Percentiles rank a stretch among this genome's conserved stretches.
Conservation (phyloP, 2,797 vertebrate species). For the Sciurus vulgaris region DNA sequence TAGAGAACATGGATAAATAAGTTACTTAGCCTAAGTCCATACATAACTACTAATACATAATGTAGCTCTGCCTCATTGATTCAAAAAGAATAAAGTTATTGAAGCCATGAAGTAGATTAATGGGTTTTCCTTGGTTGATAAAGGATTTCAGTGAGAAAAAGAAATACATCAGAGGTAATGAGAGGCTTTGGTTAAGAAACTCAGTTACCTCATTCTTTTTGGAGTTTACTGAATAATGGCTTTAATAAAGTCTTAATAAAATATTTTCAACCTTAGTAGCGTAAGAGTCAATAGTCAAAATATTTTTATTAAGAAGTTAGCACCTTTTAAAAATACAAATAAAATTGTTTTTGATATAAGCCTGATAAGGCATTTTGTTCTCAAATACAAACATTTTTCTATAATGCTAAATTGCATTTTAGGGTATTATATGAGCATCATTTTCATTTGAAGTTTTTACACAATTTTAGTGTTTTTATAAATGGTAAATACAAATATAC, state of each 20-base stretch:
- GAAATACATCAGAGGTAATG: slow-evolving; percentile 70
- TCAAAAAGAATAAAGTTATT: slow-evolving; percentile 79
- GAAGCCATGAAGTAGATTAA: slow-evolving; percentile 82
- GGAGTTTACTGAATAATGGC: slow-evolving; percentile 67
- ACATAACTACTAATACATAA: slow-evolving; percentile 35
- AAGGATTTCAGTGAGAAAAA: slow-evolving; percentile 73
- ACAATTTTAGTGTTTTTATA: slow-evolving; percentile 26
- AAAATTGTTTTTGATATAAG: slow-evolving; percentile 72
- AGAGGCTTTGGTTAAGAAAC: slow-evolving; percentile 70
- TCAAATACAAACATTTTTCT: slow-evolving; percentile 70
- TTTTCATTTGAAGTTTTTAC: slow-evolving; percentile 68
- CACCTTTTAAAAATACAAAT: slow-evolving; percentile 75
- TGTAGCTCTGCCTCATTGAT: slow-evolving; percentile 77
- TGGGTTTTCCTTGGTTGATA: slow-evolving; percentile 78
- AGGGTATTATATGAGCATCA: slow-evolving; percentile 64
- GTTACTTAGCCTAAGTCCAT: slow-evolving; percentile 17
- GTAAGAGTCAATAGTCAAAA: slow-evolving; percentile 75
- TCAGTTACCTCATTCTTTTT: slow-evolving; percentile 75
- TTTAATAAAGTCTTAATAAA: slow-evolving; percentile 84
- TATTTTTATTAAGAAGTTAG: slow-evolving; percentile 81
- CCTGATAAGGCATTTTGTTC: slow-evolving; percentile 62
- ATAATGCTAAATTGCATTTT: slow-evolving; percentile 75
- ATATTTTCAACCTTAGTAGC: slow-evolving; percentile 53
- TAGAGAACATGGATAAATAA: slow-evolving; percentile 35
- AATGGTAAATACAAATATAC: slow-evolving; percentile 49